Conservation (phyloP, 2,113 vertebrate genomes). For the Pteruthius melanotis region DNA sequence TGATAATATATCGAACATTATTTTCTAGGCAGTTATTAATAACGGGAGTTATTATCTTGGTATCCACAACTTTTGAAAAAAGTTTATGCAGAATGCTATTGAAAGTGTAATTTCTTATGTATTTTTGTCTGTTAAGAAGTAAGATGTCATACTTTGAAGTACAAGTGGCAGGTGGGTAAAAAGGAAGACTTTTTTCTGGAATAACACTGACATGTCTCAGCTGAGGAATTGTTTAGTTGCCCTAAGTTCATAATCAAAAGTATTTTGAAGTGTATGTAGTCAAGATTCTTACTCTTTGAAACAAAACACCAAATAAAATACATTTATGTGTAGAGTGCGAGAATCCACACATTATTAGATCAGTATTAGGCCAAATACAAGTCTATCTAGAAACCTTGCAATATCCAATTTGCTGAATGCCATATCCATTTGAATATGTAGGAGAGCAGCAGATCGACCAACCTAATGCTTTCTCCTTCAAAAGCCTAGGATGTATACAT, state of each 20-base stretch:
- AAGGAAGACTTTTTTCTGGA: not conserved
- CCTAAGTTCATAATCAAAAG: not conserved
- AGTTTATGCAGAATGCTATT: not conserved
- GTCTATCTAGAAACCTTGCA: not conserved
- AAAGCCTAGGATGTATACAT: not conserved
- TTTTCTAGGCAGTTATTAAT: not conserved
- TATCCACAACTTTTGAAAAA: not conserved
- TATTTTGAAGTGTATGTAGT: not conserved
- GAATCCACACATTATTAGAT: not conserved
- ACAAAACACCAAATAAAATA: not conserved
- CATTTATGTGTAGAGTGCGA: not conserved
- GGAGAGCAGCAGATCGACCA: not conserved
- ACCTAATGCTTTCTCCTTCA: not conserved
- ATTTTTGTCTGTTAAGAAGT: not conserved
- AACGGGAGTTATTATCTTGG: not conserved
- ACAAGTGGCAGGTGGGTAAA: not conserved
- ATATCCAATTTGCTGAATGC: not conserved
- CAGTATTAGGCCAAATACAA: not conserved
- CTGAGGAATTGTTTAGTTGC: not conserved
- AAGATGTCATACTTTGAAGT: not conserved
- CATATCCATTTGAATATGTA: rapidly evolving
- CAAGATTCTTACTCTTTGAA: not conserved
- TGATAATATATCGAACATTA: not conserved
- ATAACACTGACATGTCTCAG: not conserved
- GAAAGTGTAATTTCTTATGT: not conserved